These are phyloP conservation scores for Hypothenemus hampei DNA, from an alignment of 1,140 invertebrate species.

Conservation along the genomic window DNA sequence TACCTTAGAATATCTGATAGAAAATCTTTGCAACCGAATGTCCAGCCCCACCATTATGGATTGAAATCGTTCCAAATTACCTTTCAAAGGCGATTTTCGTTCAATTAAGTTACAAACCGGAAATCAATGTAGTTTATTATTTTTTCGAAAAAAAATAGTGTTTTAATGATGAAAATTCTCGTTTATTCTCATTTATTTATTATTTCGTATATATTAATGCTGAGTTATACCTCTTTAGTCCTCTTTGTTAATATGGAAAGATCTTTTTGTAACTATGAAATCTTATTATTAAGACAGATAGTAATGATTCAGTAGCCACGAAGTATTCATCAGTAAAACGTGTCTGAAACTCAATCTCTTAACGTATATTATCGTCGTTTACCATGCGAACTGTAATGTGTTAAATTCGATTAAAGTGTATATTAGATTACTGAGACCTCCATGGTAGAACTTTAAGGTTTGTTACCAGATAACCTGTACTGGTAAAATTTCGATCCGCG, in stretches of 20 bases:
- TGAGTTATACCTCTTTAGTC: too few species aligned
- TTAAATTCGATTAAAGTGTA: slow-evolving; percentile 37
- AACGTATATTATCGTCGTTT: slow-evolving; percentile 26
- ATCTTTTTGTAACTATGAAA: too few species aligned
- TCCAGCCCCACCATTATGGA: slow-evolving; percentile 20
- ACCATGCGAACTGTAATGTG: slow-evolving; percentile 33
- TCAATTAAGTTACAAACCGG: slow-evolving; percentile 18
- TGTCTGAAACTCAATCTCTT: slow-evolving; percentile 25
- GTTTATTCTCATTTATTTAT: too few species aligned
- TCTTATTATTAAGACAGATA: too few species aligned
- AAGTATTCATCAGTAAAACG: slow-evolving; percentile 25
- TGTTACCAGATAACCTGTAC: slow-evolving; percentile 16
- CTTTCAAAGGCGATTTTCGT: slow-evolving; percentile 20
- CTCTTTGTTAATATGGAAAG: too few species aligned
- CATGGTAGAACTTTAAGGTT: slow-evolving; percentile 29
- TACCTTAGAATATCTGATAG: slow-evolving; percentile 21
- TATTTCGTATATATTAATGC: too few species aligned
- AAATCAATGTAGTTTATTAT: too few species aligned
- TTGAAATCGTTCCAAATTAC: slow-evolving; percentile 12
- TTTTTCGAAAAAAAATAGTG: too few species aligned
- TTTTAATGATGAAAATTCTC: too few species aligned
- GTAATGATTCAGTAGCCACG: slow-evolving; percentile 26
- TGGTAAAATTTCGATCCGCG: background rate
- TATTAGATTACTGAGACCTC: slow-evolving; percentile 39
- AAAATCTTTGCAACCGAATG: slow-evolving; percentile 12